Percentiles rank a stretch among this genome's conserved stretches.
These are phyloP conservation scores for Spea hammondii DNA, from an alignment of 2,797 vertebrate genomes.

Conservation along the genomic window DNA sequence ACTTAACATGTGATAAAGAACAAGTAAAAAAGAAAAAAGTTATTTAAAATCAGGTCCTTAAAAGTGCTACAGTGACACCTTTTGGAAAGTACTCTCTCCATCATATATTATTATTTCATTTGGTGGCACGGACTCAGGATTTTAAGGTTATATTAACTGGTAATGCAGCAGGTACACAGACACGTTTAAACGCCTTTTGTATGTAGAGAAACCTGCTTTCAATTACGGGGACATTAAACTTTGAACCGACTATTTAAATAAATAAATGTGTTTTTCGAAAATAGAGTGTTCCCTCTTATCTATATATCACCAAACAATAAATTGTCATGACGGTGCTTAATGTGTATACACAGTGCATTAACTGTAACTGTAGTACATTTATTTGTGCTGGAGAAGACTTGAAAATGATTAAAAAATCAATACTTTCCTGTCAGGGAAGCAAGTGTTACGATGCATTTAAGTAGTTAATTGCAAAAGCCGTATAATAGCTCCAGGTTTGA, in stretches of 20 bases:
- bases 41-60: conserved; percentile 54
- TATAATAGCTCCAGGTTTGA: conserved; percentile 76
- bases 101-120: conserved; percentile 20
- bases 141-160: too few relatives aligned
- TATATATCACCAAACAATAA: conserved; percentile 72
- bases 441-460: conserved; percentile 79
- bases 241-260: neutral
- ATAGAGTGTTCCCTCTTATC: conserved; percentile 10
- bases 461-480: conserved; percentile 73
- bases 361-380: conserved; percentile 89
- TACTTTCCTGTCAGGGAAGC: conserved; percentile 88
- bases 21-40: neutral
- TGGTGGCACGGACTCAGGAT: neutral
- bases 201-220: neutral
- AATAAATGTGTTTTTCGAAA: neutral
- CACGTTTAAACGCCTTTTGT: neutral
- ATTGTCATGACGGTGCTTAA: conserved; percentile 69
- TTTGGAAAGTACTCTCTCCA: conserved; percentile 64
- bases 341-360: conserved; percentile 80
- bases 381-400: conserved; percentile 90
- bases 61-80: conserved; percentile 72
- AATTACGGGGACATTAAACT: neutral
- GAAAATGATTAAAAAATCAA: conserved; percentile 99
- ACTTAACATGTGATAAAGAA: neutral
- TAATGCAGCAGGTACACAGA: too few relatives aligned